Percentiles rank a stretch among this genome's conserved stretches.
These are phyloP conservation scores for Crypturellus tataupa DNA, from an alignment of 2,797 vertebrate genomes.

Conservation along the genomic window DNA sequence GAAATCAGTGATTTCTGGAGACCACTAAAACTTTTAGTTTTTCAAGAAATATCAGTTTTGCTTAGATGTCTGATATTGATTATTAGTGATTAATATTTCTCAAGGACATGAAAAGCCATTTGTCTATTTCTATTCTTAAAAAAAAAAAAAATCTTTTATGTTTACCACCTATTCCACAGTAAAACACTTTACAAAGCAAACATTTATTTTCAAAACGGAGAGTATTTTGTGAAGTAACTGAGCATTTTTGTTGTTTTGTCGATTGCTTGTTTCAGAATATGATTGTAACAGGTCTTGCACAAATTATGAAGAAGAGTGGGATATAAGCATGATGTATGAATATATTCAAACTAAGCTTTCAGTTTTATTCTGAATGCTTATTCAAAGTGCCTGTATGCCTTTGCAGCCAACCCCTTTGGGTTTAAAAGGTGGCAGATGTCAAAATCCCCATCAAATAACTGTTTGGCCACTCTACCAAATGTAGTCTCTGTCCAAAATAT, in stretches of 20 bases:
- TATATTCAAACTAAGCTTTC: background rate
- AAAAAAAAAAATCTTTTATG: background rate
- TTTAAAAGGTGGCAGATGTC: background rate
- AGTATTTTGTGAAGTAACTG: background rate
- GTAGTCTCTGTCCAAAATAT: background rate
- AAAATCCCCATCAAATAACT: background rate
- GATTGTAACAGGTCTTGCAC: background rate
- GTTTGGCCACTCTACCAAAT: background rate
- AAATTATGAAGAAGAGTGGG: background rate
- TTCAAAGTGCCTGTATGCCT: background rate
- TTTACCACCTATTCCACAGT: background rate
- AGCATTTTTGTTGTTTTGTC: background rate
- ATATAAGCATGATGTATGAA: background rate
- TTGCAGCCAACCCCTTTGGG: background rate
- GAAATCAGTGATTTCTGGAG: slow-evolving; percentile 37
- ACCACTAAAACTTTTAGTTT: background rate
- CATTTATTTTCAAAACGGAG: background rate
- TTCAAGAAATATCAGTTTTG: background rate
- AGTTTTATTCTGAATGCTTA: background rate
- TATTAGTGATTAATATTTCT: background rate
- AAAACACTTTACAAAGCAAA: background rate
- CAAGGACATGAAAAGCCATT: background rate
- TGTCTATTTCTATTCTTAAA: background rate
- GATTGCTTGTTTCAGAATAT: background rate
- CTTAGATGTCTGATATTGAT: background rate